A percentile compares a stretch with the other conserved stretches of the same genome.
Conservation (phyloP, 2,888 invertebrate species). For the Chaitophorus viminalis region DNA sequence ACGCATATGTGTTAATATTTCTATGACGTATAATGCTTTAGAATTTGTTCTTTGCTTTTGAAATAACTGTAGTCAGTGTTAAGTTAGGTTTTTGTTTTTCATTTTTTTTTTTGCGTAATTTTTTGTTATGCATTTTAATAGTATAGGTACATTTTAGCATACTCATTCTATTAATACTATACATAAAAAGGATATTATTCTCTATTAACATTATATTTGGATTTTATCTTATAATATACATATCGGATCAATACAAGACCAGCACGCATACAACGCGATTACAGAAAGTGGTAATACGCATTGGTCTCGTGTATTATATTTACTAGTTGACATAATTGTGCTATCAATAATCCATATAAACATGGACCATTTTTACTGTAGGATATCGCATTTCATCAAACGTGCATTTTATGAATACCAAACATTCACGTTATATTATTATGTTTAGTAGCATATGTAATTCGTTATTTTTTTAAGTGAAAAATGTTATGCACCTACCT, state of each 20-base stretch:
- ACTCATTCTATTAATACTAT: too few relatives aligned
- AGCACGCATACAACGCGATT: neutral
- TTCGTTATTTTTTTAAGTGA: too few relatives aligned
- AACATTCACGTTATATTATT: too few relatives aligned
- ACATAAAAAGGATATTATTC: too few relatives aligned
- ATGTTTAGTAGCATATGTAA: too few relatives aligned
- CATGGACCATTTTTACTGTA: neutral
- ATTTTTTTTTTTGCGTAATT: too few relatives aligned
- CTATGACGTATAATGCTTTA: neutral
- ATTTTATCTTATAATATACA: neutral
- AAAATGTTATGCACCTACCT: too few relatives aligned
- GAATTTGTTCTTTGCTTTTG: neutral
- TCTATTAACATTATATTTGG: too few relatives aligned
- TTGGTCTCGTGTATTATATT: neutral
- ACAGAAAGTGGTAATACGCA: neutral
- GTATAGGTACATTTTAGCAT: too few relatives aligned
- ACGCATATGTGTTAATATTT: neutral
- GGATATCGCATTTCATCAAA: neutral
- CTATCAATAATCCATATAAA: neutral
- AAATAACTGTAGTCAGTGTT: too few relatives aligned
- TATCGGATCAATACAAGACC: neutral
- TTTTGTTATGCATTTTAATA: too few relatives aligned
- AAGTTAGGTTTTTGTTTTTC: too few relatives aligned
- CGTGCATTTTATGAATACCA: neutral
- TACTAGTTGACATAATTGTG: neutral